Conservation (phyloP, 64 coral and sea anemone genomes). For the Pachyseris speciosa region DNA sequence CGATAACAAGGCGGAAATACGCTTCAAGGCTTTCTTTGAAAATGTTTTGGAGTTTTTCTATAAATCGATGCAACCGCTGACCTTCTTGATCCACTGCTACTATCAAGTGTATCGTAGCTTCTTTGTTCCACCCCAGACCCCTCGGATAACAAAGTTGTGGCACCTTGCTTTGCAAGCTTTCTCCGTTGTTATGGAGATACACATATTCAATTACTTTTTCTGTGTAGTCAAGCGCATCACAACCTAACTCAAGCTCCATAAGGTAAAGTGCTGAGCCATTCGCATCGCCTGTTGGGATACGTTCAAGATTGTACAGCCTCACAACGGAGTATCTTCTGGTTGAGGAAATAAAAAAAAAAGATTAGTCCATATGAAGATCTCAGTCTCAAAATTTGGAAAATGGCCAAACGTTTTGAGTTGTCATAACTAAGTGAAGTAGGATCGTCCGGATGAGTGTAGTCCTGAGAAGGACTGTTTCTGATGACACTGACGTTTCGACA, state of each 20-base stretch:
- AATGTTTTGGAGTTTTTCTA: slow-evolving; percentile 27
- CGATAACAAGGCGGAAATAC: slow-evolving; percentile 32
- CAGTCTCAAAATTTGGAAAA: too few relatives aligned
- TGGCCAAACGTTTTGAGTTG: too few relatives aligned
- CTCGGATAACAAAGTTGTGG: slow-evolving; percentile 44
- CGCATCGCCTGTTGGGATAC: not conserved
- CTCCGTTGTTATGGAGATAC: not conserved
- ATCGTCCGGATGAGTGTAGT: too few relatives aligned
- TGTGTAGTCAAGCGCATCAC: slow-evolving; percentile 58
- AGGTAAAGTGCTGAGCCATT: slow-evolving; percentile 6
- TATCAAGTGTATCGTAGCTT: slow-evolving; percentile 19
- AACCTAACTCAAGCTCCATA: slow-evolving; percentile 34
- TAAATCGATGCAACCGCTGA: slow-evolving; percentile 27
- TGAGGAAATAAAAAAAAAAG: not conserved
- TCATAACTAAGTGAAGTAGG: too few relatives aligned
- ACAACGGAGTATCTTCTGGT: slow-evolving; percentile 23
- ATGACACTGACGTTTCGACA: too few relatives aligned
- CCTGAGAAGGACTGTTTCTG: too few relatives aligned
- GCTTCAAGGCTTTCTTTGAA: slow-evolving; percentile 44
- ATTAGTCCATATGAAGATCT: not conserved
- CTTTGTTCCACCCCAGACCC: slow-evolving; percentile 17
- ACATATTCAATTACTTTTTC: slow-evolving; percentile 62
- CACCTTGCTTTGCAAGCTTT: not conserved
- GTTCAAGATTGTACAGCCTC: slow-evolving; percentile 45
- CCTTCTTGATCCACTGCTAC: slow-evolving; percentile 26